A percentile compares a stretch with the other conserved stretches of the same genome.
phyloP scores from a whole-genome alignment of 2,797 vertebrate genomes.

The Bradypus variegatus region DNA sequence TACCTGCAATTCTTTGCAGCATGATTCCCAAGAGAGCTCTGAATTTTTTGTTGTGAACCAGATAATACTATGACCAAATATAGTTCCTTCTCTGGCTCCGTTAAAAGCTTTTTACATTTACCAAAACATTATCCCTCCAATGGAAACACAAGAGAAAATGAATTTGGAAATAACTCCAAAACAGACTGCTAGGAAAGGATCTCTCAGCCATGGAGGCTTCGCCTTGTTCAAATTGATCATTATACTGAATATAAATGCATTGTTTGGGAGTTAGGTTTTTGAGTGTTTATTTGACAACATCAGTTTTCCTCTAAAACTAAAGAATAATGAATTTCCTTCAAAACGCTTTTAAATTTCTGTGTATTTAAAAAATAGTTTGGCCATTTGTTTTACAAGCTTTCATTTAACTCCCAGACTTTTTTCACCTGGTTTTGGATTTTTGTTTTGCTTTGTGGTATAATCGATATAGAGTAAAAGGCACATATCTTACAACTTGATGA shows the following conservation, averaged over 20 bases:
- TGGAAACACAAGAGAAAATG: slow-evolving; percentile 35
- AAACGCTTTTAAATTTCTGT: background rate
- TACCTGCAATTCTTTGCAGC: background rate
- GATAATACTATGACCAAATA: slow-evolving; percentile 45
- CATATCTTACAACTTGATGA: background rate
- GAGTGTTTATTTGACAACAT: slow-evolving; percentile 8
- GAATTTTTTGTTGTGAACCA: slow-evolving; percentile 35
- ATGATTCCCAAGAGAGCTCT: slow-evolving; percentile 29
- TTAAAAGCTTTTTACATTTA: slow-evolving; percentile 40
- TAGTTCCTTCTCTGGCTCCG: slow-evolving; percentile 33
- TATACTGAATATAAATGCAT: background rate
- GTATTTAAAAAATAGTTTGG: slow-evolving; percentile 2
- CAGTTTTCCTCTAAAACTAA: background rate
- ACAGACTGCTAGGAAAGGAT: background rate
- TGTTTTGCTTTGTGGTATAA: background rate
- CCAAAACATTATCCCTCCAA: slow-evolving; percentile 41
- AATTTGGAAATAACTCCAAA: background rate
- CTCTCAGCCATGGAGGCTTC: background rate
- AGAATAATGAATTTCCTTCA: background rate
- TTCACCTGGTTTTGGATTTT: background rate
- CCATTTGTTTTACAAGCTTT: slow-evolving; percentile 4
- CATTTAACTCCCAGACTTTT: background rate
- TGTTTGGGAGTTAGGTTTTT: background rate
- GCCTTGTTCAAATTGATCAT: background rate
- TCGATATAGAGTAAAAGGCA: background rate